Evolutionary conservation across 2,888 invertebrate species (phyloP), one percentile per base, ranked within the genome.

Genomic region (Ectemnius lituratus): DNA sequence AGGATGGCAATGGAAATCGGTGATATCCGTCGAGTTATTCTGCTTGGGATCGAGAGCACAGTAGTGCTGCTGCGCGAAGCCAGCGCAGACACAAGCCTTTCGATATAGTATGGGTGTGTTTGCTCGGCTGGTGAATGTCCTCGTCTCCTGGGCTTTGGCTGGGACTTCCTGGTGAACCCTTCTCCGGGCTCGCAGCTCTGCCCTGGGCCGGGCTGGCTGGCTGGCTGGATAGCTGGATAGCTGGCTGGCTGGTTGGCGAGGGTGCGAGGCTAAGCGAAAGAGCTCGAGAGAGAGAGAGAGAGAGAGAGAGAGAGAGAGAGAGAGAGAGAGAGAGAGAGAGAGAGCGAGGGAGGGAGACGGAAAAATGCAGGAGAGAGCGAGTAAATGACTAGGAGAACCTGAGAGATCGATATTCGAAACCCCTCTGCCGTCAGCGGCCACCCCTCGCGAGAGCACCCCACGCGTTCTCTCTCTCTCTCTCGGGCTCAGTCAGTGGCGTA

Each of bases 351-450:
- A 80, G 83, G 81, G 81, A 80, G 84, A 85, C 82, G 87, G 86
- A 87, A 87, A 69, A 67, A 61, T 68, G 75, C 71, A 76, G 67
- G 66, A 72, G 52, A 52, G 74, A 72, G 79, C 78, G 84, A 86
- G 84, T 85, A 87, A 86, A 87, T 85, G 86, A 87, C 85, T 85
- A 86, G 82, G 85, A 85, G 86, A 84, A 83, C 81, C 84, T 83
- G 84, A 83, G 86, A 85, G 87, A 90, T 90, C 90, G 90, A 90
- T 90, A 90, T 88, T 89, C 88, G 85, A 87, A 87, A 87, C 87
- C 86, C 86, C 85, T 78, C 84, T 81, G 78, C 83, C 79, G 77
- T 70, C 72, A 62, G 52, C 52, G 67, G 67, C 74, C 57, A 59
- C 67, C 47, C 62, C 67, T 70, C 37, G 37, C 37, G 37, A 37